phyloP scores from a whole-genome alignment of 2,113 vertebrate species.

The Seriola rivoliana region DNA sequence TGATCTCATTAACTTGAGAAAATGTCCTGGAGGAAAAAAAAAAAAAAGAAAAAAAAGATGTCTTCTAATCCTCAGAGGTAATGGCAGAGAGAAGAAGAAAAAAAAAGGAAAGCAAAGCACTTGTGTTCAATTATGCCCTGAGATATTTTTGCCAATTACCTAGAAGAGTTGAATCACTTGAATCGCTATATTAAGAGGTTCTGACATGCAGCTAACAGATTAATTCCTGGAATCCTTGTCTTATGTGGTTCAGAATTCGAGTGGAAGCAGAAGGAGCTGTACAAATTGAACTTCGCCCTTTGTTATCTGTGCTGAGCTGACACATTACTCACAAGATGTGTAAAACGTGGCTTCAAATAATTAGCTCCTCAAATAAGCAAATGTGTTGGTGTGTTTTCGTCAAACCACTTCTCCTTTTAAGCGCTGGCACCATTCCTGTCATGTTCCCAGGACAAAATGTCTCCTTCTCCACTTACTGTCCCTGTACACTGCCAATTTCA shows the following conservation, averaged over 20 bases:
- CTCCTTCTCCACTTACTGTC: conserved; percentile 51
- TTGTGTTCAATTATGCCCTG: conserved; percentile 54
- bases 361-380: conserved; percentile 62
- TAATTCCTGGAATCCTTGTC: conserved; percentile 65
- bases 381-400: conserved; percentile 63
- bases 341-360: conserved; percentile 69
- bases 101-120: conserved; percentile 38
- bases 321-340: conserved; percentile 64
- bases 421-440: conserved; percentile 50
- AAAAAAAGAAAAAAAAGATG: conserved; percentile 21
- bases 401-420: conserved; percentile 61
- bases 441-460: conserved; percentile 68
- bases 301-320: conserved; percentile 67
- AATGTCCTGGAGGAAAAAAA: conserved; percentile 37
- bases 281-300: conserved; percentile 64
- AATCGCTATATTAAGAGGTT: conserved; percentile 67
- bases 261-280: conserved; percentile 52
- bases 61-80: conserved; percentile 40
- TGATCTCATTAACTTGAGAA: conserved; percentile 69
- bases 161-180: conserved; percentile 48
- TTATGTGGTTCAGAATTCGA: conserved; percentile 56
- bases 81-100: conserved; percentile 24
- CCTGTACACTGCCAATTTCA: conserved; percentile 73
- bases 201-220: conserved; percentile 68
- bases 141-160: conserved; percentile 63